Evolutionary conservation across 2,888 invertebrate species (phyloP).

Genomic region (Eucriotettix oculatus): DNA sequence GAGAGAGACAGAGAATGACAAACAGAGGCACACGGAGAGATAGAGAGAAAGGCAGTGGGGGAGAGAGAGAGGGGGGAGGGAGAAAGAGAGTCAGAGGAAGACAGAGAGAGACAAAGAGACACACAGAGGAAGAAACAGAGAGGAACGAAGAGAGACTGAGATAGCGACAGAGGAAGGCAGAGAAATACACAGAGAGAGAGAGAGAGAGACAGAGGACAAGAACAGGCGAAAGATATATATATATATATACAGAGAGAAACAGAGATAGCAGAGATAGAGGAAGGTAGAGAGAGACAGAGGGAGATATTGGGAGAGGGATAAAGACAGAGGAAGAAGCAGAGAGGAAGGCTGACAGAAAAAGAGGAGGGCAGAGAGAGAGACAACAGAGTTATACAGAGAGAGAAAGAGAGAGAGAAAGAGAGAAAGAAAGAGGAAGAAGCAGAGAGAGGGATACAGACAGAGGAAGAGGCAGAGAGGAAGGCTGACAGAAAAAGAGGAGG

Average conservation of each 20-base stretch:
- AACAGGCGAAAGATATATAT: too few species aligned
- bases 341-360: not conserved
- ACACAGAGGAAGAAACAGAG: too few species aligned
- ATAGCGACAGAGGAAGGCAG: too few species aligned
- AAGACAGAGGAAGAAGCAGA: not conserved
- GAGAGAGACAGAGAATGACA: not conserved
- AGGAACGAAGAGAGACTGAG: too few species aligned
- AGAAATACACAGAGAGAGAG: not conserved
- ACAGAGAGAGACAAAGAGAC: too few species aligned
- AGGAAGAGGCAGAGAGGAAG: not conserved
- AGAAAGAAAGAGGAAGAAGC: not conserved
- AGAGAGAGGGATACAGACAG: not conserved
- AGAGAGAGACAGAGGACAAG: slow-evolving; percentile 1
- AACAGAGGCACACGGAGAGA: not conserved
- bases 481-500: not conserved
- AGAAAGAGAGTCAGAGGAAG: too few species aligned
- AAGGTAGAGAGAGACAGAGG: not conserved
- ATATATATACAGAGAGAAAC: not conserved
- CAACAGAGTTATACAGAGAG: not conserved
- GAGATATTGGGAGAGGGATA: not conserved
- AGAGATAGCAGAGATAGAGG: not conserved
- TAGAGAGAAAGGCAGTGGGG: not conserved
- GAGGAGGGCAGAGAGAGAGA: not conserved
- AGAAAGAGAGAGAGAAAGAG: not conserved
- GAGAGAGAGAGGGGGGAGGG: not conserved